Percentiles rank a stretch among this genome's conserved stretches.
Evolutionary conservation across 2,888 invertebrate species (phyloP).

Genomic region (Agriopis marginaria): DNA sequence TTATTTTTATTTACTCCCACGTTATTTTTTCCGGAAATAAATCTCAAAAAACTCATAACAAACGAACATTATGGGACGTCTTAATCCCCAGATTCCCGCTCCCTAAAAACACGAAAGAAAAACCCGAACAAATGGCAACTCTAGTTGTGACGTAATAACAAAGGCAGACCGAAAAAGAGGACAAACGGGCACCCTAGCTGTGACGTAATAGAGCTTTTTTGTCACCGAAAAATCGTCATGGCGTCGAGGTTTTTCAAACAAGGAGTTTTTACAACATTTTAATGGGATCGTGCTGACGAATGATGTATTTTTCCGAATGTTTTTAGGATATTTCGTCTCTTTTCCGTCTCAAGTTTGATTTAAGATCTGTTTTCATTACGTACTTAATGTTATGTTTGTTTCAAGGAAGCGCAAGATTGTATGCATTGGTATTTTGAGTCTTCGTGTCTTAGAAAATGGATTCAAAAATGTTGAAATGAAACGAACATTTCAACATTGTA

Average conservation of each 20-base stretch:
- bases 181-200: constrained; percentile 24
- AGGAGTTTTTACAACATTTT: constrained; percentile 18
- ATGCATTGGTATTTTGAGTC: too few relatives aligned
- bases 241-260: constrained; percentile 15
- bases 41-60: constrained; percentile 19
- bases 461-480: too few relatives aligned
- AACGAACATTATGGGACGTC: constrained; percentile 17
- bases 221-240: constrained; percentile 21
- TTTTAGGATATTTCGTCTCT: constrained; percentile 9
- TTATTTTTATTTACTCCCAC: constrained; percentile 2
- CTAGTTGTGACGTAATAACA: constrained; percentile 34
- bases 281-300: constrained; percentile 26
- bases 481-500: too few relatives aligned
- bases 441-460: too few relatives aligned
- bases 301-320: constrained; percentile 23
- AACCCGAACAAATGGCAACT: constrained; percentile 22
- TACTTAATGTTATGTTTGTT: too few relatives aligned
- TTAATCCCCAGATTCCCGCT: constrained; percentile 15
- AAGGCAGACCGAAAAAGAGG: constrained; percentile 18
- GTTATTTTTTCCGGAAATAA: constrained; percentile 6
- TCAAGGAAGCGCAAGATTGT: too few relatives aligned
- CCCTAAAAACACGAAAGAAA: constrained; percentile 19
- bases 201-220: constrained; percentile 33
- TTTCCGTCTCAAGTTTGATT: constrained; percentile 21
- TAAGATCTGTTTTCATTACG: constrained; percentile 8